These are phyloP conservation scores for Pyrocoelia pectoralis DNA, from an alignment of 2,888 invertebrate species.

Conservation along the genomic window DNA sequence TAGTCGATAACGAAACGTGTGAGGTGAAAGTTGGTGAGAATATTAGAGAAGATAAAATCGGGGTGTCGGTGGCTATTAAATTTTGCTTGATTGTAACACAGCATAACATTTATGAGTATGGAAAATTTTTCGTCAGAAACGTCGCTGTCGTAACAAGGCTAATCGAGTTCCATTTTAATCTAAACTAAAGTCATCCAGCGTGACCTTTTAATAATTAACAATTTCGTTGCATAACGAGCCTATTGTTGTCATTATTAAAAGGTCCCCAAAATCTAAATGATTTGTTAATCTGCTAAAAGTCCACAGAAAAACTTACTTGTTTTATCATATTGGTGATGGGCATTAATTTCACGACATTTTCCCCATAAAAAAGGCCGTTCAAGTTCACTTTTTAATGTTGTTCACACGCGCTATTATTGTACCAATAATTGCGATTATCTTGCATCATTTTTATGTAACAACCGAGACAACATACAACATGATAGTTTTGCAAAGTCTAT, in stretches of 20 bases:
- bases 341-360: not conserved
- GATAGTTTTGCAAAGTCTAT: constrained; percentile 10
- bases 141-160: not conserved
- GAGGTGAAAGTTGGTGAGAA: too few species aligned
- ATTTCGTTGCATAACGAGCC: constrained; percentile 14
- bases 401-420: not conserved
- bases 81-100: too few species aligned
- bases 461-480: too few species aligned
- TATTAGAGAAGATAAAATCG: too few species aligned
- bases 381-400: not conserved
- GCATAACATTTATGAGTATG: too few species aligned
- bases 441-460: constrained; percentile 8
- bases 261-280: not conserved
- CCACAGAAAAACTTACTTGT: constrained; percentile 7
- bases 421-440: not conserved
- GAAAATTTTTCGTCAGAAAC: too few species aligned
- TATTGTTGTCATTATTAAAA: not conserved
- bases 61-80: too few species aligned
- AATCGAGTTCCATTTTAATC: constrained; percentile 5
- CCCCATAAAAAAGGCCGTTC: not conserved
- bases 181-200: constrained; percentile 9
- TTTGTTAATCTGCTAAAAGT: too few species aligned
- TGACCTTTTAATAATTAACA: constrained; percentile 21
- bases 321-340: not conserved
- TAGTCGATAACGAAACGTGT: too few species aligned